These are phyloP conservation scores for Ailuropoda melanoleuca DNA, from an alignment of 2,113 vertebrate genomes.

Conservation along the genomic window DNA sequence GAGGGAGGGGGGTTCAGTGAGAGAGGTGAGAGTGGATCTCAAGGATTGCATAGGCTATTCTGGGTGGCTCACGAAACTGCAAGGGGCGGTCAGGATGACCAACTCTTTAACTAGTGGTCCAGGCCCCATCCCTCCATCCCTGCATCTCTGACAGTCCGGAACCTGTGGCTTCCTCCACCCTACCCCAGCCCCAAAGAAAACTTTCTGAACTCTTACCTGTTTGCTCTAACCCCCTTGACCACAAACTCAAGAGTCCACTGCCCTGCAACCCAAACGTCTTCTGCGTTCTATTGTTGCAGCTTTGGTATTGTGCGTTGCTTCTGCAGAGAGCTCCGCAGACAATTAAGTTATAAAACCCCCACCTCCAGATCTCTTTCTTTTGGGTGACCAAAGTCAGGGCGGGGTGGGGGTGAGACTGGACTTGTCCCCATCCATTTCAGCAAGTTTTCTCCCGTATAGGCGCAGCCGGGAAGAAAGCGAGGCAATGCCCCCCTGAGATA, in stretches of 20 bases:
- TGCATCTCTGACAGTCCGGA: conserved; percentile 53
- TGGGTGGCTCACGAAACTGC: background rate
- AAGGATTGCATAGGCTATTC: background rate
- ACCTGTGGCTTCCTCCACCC: conserved; percentile 68
- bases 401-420: background rate
- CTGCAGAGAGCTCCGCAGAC: background rate
- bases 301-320: background rate
- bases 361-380: background rate
- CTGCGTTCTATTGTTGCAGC: conserved; percentile 59
- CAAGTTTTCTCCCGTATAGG: background rate
- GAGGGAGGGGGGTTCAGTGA: no score
- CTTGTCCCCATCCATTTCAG: background rate
- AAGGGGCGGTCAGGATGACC: background rate
- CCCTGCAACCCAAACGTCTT: background rate
- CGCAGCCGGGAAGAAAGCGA: background rate
- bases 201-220: conserved; percentile 36
- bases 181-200: conserved; percentile 45
- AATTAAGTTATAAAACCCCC: conserved; percentile 44
- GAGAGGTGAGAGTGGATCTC: background rate
- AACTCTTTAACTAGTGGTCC: conserved; percentile 59
- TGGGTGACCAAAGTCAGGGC: background rate
- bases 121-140: conserved; percentile 60
- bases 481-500: background rate
- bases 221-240: background rate
- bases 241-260: background rate